Evolutionary conservation across 2,797 vertebrate species (phyloP).

Genomic region (Oceanodroma leucorhoa): DNA sequence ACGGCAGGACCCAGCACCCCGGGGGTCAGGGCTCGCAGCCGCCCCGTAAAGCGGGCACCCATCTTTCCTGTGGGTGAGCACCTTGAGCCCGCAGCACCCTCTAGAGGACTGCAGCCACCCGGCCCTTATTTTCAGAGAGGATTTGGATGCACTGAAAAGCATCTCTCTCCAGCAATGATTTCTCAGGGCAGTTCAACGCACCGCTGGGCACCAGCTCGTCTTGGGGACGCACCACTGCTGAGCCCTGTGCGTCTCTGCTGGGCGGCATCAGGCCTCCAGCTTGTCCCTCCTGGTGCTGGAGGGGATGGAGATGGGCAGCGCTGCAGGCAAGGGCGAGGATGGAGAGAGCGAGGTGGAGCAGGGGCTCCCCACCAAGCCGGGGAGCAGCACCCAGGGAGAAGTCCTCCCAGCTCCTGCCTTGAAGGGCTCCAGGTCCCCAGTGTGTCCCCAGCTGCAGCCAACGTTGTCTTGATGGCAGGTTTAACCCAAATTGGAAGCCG

Average conservation of each 20-base stretch:
- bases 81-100: slow-evolving; percentile 67
- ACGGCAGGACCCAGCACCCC: neutral
- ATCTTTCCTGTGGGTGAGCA: neutral
- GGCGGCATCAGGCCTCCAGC: neutral
- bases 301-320: neutral
- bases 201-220: neutral
- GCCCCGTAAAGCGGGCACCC: accelerated
- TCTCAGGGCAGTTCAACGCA: accelerated
- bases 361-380: neutral
- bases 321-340: neutral
- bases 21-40: neutral
- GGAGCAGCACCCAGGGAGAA: neutral
- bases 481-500: accelerated
- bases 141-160: accelerated
- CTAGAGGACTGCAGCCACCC: slow-evolving; percentile 56
- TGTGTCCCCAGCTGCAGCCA: neutral
- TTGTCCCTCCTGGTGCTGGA: neutral
- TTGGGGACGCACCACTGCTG: neutral
- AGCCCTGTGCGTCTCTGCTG: accelerated
- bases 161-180: accelerated
- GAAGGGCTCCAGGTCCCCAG: neutral
- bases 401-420: neutral
- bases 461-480: accelerated
- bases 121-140: neutral
- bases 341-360: accelerated